A percentile compares a stretch with the other conserved stretches of the same genome.
phyloP scores from a whole-genome alignment of 2,888 invertebrate genomes.

The Taenaris catops region DNA sequence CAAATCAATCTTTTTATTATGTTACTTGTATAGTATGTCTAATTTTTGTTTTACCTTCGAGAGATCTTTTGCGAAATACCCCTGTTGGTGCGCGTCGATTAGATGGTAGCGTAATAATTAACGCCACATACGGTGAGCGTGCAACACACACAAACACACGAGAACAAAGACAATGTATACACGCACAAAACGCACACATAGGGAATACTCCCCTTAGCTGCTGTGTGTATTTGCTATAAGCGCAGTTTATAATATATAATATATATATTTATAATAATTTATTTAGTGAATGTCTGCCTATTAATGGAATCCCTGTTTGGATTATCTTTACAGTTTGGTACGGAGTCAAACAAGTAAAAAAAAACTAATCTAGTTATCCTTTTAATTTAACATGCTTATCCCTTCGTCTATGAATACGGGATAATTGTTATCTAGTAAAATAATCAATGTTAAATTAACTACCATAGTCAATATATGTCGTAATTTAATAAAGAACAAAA shows the following conservation, averaged over 20 bases:
- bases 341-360: slow-evolving; percentile 21
- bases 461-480: slow-evolving; percentile 49
- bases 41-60: slow-evolving; percentile 91
- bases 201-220: slow-evolving; percentile 63
- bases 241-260: slow-evolving; percentile 30
- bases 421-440: slow-evolving; percentile 40
- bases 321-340: slow-evolving; percentile 15
- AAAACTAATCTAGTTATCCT: slow-evolving; percentile 50
- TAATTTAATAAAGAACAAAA: slow-evolving; percentile 36
- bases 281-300: too few relatives aligned
- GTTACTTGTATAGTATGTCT: slow-evolving; percentile 61
- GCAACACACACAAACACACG: slow-evolving; percentile 81
- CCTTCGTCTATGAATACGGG: slow-evolving; percentile 59
- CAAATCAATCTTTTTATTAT: slow-evolving; percentile 52
- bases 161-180: slow-evolving; percentile 80
- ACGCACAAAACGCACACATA: slow-evolving; percentile 77
- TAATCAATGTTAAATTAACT: slow-evolving; percentile 35
- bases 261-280: slow-evolving; percentile 11
- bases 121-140: slow-evolving; percentile 80
- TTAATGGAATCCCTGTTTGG: slow-evolving; percentile 17
- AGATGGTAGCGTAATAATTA: slow-evolving; percentile 71
- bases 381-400: slow-evolving; percentile 60
- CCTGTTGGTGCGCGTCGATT: slow-evolving; percentile 82
- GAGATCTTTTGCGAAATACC: slow-evolving; percentile 98
- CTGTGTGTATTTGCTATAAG: slow-evolving; percentile 77